A percentile compares a stretch with the other conserved stretches of the same genome.
These are phyloP conservation scores for Campoplex capitator DNA, from an alignment of 2,888 invertebrate species.

Conservation along the genomic window DNA sequence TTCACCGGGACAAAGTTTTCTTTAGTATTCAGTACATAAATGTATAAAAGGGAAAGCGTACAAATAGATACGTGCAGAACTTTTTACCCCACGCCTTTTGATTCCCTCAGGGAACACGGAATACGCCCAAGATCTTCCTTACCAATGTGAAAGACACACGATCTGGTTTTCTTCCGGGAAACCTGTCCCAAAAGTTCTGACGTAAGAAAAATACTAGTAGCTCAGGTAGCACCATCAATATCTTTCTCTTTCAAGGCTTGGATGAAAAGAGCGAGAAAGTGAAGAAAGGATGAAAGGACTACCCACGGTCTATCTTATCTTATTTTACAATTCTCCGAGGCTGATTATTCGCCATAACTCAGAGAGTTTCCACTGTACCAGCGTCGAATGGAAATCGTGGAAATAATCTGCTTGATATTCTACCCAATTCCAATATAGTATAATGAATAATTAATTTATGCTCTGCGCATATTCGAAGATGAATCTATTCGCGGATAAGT, in stretches of 20 bases:
- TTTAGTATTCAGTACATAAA: neutral
- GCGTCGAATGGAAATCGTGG: conserved; percentile 30
- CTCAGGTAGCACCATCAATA: neutral
- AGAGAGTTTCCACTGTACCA: neutral
- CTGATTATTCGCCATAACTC: neutral
- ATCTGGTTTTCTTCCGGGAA: conserved; percentile 6
- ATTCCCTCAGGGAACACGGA: conserved; percentile 6
- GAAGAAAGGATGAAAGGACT: conserved; percentile 2
- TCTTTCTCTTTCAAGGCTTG: neutral
- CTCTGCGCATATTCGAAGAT: conserved; percentile 28
- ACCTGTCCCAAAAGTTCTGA: conserved; percentile 29
- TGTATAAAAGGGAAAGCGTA: conserved; percentile 18
- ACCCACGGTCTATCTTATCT: neutral
- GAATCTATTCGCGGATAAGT: conserved; percentile 32
- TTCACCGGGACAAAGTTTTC: conserved; percentile 12
- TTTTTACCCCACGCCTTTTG: conserved; percentile 1
- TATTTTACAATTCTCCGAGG: neutral
- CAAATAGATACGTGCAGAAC: conserved; percentile 25
- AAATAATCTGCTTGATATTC: conserved; percentile 28
- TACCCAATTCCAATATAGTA: conserved; percentile 7
- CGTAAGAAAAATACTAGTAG: conserved; percentile 15
- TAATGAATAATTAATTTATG: conserved; percentile 54
- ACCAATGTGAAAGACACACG: neutral
- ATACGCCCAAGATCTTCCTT: conserved; percentile 17
- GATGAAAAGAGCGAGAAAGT: conserved; percentile 3